Percentiles rank a stretch among this genome's conserved stretches.
phyloP scores from a whole-genome alignment of 2,888 invertebrate genomes.

The Ormyrus pomaceus region DNA sequence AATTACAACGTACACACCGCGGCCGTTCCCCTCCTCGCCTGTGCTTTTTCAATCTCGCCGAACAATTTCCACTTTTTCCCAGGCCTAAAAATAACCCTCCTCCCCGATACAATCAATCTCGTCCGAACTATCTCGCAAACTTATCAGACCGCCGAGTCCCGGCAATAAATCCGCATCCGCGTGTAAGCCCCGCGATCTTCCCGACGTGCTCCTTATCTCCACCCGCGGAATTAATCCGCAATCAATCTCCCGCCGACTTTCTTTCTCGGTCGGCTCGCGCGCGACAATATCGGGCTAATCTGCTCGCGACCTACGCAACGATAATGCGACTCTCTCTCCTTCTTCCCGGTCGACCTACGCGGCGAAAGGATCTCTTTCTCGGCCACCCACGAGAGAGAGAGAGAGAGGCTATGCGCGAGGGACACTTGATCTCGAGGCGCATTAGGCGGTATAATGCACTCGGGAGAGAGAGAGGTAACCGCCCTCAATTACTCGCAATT shows the following conservation, averaged over 20 bases:
- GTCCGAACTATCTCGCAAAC: too few species aligned
- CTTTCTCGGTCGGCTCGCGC: not conserved
- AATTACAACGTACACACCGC: too few species aligned
- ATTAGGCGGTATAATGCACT: too few species aligned
- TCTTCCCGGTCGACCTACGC: not conserved
- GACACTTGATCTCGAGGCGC: not conserved
- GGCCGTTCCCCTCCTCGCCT: too few species aligned
- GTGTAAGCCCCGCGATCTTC: not conserved
- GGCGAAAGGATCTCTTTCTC: not conserved
- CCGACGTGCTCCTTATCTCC: slow-evolving; percentile 1
- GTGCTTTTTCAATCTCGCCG: too few species aligned
- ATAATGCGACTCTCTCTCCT: slow-evolving; percentile 12
- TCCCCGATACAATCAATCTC: too few species aligned
- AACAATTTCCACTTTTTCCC: too few species aligned
- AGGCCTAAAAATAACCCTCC: too few species aligned
- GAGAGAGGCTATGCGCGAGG: slow-evolving; percentile 10
- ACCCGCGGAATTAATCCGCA: slow-evolving; percentile 11
- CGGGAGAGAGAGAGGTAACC: not conserved
- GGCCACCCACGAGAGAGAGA: slow-evolving; percentile 21
- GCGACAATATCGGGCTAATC: slow-evolving; percentile 3
- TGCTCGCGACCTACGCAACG: not conserved
- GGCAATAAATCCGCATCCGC: slow-evolving; percentile 3
- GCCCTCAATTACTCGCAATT: slow-evolving; percentile 16
- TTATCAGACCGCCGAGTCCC: too few species aligned
- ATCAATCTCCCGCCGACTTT: slow-evolving; percentile 4